A percentile compares a stretch with the other conserved stretches of the same genome.
phyloP scores from a whole-genome alignment of 2,113 vertebrate species.

The Oenanthe oenanthe region DNA sequence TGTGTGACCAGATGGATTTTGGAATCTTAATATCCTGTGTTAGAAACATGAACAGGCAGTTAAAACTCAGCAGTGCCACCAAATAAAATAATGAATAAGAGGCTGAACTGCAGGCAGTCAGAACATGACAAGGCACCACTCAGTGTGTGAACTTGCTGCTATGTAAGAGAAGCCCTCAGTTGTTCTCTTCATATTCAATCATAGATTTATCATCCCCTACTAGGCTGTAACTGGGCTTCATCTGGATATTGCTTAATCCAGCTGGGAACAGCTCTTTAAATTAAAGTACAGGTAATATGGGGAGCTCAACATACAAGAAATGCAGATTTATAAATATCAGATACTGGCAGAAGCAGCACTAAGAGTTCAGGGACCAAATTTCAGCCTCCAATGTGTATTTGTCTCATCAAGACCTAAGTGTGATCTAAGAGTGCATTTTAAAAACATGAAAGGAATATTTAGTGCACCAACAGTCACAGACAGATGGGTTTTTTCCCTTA shows the following conservation, averaged over 20 bases:
- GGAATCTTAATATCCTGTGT: neutral
- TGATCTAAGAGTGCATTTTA: neutral
- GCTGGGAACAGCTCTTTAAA: neutral
- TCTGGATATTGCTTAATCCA: neutral
- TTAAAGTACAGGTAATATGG: neutral
- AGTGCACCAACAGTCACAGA: neutral
- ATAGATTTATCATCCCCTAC: neutral
- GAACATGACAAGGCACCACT: neutral
- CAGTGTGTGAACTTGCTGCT: neutral
- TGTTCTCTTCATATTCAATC: neutral
- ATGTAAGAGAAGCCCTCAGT: neutral
- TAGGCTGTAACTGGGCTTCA: neutral
- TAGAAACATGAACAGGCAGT: neutral
- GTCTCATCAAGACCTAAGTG: neutral
- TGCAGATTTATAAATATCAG: neutral
- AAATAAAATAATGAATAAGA: neutral
- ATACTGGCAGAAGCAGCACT: neutral
- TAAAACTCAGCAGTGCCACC: neutral
- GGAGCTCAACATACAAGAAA: neutral
- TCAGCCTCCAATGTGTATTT: neutral
- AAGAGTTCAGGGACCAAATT: neutral
- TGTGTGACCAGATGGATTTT: neutral
- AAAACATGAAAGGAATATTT: conserved; percentile 5
- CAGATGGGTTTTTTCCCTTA: neutral
- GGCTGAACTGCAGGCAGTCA: neutral